Evolutionary conservation across 2,888 invertebrate species (phyloP).

Genomic region (Malthinus seriepunctatus): DNA sequence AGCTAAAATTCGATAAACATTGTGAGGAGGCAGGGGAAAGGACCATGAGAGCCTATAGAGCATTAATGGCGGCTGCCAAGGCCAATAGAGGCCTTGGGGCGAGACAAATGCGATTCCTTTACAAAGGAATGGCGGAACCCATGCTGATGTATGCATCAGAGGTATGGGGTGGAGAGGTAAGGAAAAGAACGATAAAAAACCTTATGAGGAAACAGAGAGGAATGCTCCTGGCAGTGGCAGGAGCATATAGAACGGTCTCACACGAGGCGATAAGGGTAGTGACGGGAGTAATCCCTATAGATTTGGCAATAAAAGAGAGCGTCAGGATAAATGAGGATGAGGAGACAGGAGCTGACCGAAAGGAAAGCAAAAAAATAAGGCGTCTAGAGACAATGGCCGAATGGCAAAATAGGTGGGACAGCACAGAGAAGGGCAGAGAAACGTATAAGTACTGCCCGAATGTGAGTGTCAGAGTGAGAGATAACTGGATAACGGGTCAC

Average conservation of each 20-base stretch:
- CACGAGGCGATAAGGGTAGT: constrained; percentile 8
- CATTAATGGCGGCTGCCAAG: too few relatives aligned
- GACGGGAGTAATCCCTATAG: constrained; percentile 5
- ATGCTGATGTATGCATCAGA: background rate
- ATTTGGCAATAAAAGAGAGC: constrained; percentile 3
- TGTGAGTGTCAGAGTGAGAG: too few relatives aligned
- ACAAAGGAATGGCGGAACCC: background rate
- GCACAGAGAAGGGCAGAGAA: too few relatives aligned
- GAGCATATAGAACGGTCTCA: constrained; percentile 16
- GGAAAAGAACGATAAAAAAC: background rate
- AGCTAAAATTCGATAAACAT: too few relatives aligned
- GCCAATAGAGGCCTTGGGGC: too few relatives aligned
- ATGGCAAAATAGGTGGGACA: constrained; percentile 1
- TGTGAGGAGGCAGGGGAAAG: too few relatives aligned
- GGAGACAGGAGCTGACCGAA: background rate
- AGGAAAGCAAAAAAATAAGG: background rate
- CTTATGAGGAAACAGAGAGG: constrained; percentile 6
- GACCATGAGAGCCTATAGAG: too few relatives aligned
- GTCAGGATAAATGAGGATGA: background rate
- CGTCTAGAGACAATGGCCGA: background rate
- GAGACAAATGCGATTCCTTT: too few relatives aligned
- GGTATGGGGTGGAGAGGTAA: background rate
- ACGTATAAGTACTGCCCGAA: too few relatives aligned
- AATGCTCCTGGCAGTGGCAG: constrained; percentile 7
- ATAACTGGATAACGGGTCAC: too few relatives aligned